Percentiles rank a stretch among this genome's conserved stretches.
Conservation (phyloP, 1,140 invertebrate genomes). For the Drosophila busckii region DNA sequence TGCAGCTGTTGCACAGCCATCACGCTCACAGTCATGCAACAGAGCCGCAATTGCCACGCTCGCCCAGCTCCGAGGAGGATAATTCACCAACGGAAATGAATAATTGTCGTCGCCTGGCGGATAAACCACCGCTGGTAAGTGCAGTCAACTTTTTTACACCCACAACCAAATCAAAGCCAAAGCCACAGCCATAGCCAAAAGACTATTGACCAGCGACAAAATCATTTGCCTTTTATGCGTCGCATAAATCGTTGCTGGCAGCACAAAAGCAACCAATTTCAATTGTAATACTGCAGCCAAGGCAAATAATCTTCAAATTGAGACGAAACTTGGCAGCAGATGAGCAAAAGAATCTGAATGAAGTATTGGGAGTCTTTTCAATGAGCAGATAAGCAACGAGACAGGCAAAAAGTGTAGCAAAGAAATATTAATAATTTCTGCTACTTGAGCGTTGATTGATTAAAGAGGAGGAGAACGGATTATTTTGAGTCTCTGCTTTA, state of each 20-base stretch:
- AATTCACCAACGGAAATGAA: conserved; percentile 93
- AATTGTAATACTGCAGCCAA: conserved; percentile 13
- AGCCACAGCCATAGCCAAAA: not conserved
- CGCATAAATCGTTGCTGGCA: conserved; percentile 48
- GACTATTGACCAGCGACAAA: conserved; percentile 24
- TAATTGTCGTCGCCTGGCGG: conserved; percentile 88
- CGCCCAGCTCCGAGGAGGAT: conserved; percentile 90
- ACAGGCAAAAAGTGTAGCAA: too few species aligned
- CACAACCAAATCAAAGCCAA: too few species aligned
- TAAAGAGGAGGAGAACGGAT: too few species aligned
- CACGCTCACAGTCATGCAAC: conserved; percentile 52
- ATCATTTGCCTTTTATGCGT: conserved; percentile 34
- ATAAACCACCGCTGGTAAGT: conserved; percentile 89
- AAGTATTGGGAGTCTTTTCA: too few species aligned
- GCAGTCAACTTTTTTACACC: too few species aligned
- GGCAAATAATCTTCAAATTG: conserved; percentile 4
- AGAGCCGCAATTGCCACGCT: conserved; percentile 81
- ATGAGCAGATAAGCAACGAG: too few species aligned
- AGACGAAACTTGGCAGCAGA: not conserved
- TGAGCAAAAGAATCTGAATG: too few species aligned
- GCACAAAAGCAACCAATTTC: conserved; percentile 3
- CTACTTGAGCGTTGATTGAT: conserved; percentile 7
- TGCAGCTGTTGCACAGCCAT: conserved; percentile 68
- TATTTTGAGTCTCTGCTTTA: too few species aligned
- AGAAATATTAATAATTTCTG: conserved; percentile 1